Base-by-base conservation (phyloP, 1,140 invertebrate genomes). In the Hyles euphorbiae region DNA sequence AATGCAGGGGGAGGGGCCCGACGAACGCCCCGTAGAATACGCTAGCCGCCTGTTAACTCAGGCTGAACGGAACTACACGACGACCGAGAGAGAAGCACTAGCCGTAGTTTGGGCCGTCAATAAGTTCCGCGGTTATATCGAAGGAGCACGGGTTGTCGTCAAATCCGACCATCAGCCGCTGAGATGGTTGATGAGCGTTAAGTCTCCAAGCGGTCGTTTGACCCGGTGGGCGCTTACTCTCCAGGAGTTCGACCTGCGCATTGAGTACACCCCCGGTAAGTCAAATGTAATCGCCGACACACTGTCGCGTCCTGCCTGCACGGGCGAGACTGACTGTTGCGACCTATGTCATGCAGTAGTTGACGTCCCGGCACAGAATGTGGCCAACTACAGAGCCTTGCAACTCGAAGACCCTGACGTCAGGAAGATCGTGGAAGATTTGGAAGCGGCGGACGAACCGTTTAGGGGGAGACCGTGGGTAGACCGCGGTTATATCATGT, bases 31-130 rank as follows among this genome's bases (percentile, higher is more conserved):
- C 0, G 71, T 90, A 9, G 82, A 81, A 10, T 91, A 90, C 66
- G 78, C 81, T 7, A 63, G 73, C 36, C 62, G 84, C 10, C 58
- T 70, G 6, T 59, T 91, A 3, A 74, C 57, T 9, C 43, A 47
- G 8, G 67, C 82, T 8, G 90, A 92, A 70, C 59, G 57, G 32
- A 89, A 89, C 36, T 90, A 89, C 53, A 62, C 67, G 0, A 76
- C 71, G 3, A 86, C 77, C 2, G 89, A 91, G 61, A 58, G 74
- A 46, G 89, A 91, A 71, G 75, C 74, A 32, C 62, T 91, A 4
- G 90, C 89, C 0, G 68, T 91, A 2, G 65, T 91, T 0, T 87
- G 77, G 72, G 84, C 84, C 0, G 70, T 91, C 0, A 63, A 83
- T 12, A 71, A 82, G 36, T 90, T 88, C 45, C 48, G 78, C 36